Evolutionary conservation across 37 sponge, comb jelly and placozoan species (phyloP).

Genomic region (Corticium candelabrum): DNA sequence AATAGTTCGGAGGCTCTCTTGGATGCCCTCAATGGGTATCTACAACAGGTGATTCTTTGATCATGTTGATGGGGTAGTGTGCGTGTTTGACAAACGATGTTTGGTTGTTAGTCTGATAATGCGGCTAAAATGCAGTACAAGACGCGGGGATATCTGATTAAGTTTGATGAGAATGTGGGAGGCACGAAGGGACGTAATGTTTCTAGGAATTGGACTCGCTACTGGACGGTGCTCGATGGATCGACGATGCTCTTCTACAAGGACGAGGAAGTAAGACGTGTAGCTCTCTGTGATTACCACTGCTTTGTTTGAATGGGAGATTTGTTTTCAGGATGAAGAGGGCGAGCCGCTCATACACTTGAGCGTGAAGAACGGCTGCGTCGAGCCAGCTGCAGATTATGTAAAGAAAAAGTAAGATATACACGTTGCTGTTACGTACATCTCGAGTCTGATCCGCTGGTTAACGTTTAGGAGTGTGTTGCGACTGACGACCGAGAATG

Average conservation of each 20-base stretch:
- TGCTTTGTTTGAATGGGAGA: too few relatives aligned
- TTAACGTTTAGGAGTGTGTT: too few relatives aligned
- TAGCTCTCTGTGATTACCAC: too few relatives aligned
- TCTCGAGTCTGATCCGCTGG: neutral
- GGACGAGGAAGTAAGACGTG: conserved; percentile 50
- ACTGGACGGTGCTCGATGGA: conserved; percentile 72
- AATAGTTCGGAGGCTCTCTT: neutral
- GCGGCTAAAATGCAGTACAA: neutral
- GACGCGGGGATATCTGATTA: neutral
- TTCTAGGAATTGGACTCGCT: conserved; percentile 13
- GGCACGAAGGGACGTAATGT: neutral
- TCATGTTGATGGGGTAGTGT: neutral
- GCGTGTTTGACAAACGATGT: too few relatives aligned
- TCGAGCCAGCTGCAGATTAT: neutral
- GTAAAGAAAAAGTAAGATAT: neutral
- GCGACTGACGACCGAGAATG: neutral
- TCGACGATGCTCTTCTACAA: conserved; percentile 59
- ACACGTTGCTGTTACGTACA: neutral
- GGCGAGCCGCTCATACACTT: conserved; percentile 2
- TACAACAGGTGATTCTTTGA: neutral
- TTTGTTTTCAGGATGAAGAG: neutral
- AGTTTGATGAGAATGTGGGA: conserved; percentile 9
- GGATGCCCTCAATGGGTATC: neutral
- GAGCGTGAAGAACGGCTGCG: neutral
- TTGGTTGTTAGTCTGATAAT: conserved; percentile 3